A percentile compares a stretch with the other conserved stretches of the same genome.
Evolutionary conservation across 2,888 invertebrate genomes (phyloP).

Genomic region (Flexamia atlantica): DNA sequence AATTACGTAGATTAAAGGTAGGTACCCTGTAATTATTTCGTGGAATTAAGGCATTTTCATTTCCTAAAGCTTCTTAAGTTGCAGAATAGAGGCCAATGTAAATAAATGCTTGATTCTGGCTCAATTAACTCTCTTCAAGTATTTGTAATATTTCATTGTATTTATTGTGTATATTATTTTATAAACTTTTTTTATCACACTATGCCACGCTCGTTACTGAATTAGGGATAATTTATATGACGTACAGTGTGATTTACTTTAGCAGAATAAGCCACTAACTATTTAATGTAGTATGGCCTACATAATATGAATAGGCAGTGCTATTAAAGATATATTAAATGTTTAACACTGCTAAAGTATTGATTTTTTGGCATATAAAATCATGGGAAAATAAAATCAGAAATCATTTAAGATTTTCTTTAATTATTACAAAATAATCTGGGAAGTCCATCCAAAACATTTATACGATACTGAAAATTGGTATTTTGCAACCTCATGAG

Average conservation of each 20-base stretch:
- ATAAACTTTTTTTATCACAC: constrained; percentile 14
- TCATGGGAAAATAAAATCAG: neutral
- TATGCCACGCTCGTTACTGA: constrained; percentile 8
- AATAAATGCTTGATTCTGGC: constrained; percentile 18
- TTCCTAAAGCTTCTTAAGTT: too few species aligned
- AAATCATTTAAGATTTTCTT: neutral
- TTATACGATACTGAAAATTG: neutral
- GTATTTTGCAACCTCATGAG: too few species aligned
- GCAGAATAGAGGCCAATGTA: neutral
- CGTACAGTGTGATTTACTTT: constrained; percentile 7
- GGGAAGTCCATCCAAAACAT: neutral
- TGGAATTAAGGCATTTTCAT: too few species aligned
- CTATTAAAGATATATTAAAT: neutral
- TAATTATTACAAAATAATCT: neutral
- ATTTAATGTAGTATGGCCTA: neutral
- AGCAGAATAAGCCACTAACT: neutral
- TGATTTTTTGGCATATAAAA: neutral
- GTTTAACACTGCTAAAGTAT: neutral
- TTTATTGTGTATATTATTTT: constrained; percentile 35
- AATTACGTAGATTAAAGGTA: too few species aligned
- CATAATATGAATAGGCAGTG: neutral
- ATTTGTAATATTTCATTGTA: constrained; percentile 47
- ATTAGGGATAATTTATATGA: constrained; percentile 23
- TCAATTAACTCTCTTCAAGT: constrained; percentile 15
- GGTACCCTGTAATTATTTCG: too few species aligned